A percentile compares a stretch with the other conserved stretches of the same genome.
Conservation (phyloP, 2,113 vertebrate genomes). For the Phrynosoma blainvillii region DNA sequence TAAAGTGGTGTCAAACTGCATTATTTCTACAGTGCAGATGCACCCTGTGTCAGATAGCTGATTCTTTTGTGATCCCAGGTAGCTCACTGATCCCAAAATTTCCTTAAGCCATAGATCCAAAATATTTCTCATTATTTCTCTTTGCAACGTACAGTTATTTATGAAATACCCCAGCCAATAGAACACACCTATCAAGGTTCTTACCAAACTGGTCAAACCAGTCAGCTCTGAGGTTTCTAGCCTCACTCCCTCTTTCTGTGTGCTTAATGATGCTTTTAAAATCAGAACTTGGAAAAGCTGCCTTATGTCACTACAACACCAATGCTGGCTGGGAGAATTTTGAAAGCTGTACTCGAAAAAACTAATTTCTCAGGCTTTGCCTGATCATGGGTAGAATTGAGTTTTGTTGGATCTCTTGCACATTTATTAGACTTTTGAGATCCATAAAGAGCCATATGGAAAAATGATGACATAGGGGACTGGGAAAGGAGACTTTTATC, state of each 20-base stretch:
- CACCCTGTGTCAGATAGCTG: no score
- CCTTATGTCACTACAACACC: neutral
- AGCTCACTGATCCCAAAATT: neutral
- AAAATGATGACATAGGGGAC: neutral
- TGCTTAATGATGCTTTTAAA: neutral
- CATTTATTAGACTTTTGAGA: neutral
- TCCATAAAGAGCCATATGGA: neutral
- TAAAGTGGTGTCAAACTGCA: no score
- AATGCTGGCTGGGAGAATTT: neutral
- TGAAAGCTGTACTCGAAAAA: neutral
- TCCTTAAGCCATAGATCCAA: neutral
- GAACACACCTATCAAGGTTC: neutral
- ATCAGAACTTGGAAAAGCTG: neutral
- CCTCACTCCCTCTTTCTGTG: neutral
- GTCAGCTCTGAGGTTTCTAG: slow-evolving; percentile 5
- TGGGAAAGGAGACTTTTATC: no score
- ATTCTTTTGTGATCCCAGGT: neutral
- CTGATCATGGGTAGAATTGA: neutral
- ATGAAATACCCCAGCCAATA: slow-evolving; percentile 18
- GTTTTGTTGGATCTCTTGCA: neutral
- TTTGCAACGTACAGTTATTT: neutral
- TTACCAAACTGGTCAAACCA: slow-evolving; percentile 26
- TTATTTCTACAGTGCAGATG: no score
- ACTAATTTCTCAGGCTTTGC: neutral
- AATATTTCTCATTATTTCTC: neutral